Conservation (phyloP, 2,113 vertebrate genomes). For the Okapia johnstoni region DNA sequence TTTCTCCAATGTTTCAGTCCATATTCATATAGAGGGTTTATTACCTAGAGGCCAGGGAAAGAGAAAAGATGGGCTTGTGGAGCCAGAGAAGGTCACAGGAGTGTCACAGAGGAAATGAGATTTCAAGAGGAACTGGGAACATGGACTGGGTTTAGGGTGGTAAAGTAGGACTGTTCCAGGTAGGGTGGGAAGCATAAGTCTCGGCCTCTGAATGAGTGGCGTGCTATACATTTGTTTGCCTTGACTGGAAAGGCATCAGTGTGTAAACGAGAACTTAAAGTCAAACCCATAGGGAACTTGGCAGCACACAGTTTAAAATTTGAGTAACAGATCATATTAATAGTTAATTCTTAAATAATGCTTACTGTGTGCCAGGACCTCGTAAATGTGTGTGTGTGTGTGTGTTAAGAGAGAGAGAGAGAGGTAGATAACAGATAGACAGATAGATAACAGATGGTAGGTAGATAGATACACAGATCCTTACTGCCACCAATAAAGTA, state of each 20-base stretch:
- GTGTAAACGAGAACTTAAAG: neutral
- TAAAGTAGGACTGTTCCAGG: accelerated
- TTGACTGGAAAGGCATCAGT: no score
- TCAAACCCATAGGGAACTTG: neutral
- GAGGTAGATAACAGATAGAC: neutral
- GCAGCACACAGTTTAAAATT: neutral
- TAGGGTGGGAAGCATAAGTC: accelerated
- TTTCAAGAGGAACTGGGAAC: neutral
- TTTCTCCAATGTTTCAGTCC: neutral
- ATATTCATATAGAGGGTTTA: neutral
- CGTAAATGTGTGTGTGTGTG: neutral
- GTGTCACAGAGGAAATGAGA: neutral
- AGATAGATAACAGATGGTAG: neutral
- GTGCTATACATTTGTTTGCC: neutral
- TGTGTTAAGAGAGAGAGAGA: neutral
- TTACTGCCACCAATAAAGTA: neutral
- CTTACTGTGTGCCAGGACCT: neutral
- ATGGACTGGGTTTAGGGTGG: accelerated
- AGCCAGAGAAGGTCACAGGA: neutral
- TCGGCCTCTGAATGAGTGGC: neutral
- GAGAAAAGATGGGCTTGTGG: neutral
- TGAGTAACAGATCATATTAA: neutral
- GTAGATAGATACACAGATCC: neutral
- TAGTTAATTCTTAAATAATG: neutral
- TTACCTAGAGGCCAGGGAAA: neutral